Evolutionary conservation across 2,113 vertebrate species (phyloP), one percentile per base, ranked within the genome.

Genomic region (Chamaetylas fuelleborni): DNA sequence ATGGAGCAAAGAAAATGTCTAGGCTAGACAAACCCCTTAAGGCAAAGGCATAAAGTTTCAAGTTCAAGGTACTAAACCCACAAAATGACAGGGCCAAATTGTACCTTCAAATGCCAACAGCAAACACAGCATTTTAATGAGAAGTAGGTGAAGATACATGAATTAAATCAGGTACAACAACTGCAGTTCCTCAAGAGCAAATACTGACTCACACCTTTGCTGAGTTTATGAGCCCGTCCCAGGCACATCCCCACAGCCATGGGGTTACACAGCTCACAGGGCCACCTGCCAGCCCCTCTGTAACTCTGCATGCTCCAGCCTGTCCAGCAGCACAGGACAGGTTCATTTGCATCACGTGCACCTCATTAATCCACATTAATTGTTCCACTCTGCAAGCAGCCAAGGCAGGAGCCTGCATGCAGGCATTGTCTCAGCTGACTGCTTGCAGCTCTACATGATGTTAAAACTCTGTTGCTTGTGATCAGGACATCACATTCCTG

Each of bases 11-110:
- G 56, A 54, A 89, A 38, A 50, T 13, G 33, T 8, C 66, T 22
- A 53, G 62, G 78, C 87, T 72, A 88, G 79, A 90, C n/a, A 88
- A 70, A 76, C 16, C 40, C 90, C 87, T 85, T n/a, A 71, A 71
- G 87, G 84, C 70, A 90, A 67, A 92, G 14, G 19, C 13, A 74
- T 64, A 54, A 71, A 91, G 5, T 72, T 91, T 79, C 57, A 47
- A 45, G 43, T 71, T 81, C 67, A 67, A 79, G 65, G 73, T 26
- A 56, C 13, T 71, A 67, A 95, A 78, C 48, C 61, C 87, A 87
- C 48, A 71, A 67, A 72, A 92, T 2, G 33, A 43, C 57, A 71
- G 0, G 5, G 73, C 69, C 34, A 79, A 87, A 54, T 22, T 28
- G 65, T 36, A 24, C 56, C 78, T 71, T 54, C 56, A 29, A 34